Evolutionary conservation across 2,888 invertebrate species (phyloP), one percentile per base, ranked within the genome.

Genomic region (Apamea anceps): DNA sequence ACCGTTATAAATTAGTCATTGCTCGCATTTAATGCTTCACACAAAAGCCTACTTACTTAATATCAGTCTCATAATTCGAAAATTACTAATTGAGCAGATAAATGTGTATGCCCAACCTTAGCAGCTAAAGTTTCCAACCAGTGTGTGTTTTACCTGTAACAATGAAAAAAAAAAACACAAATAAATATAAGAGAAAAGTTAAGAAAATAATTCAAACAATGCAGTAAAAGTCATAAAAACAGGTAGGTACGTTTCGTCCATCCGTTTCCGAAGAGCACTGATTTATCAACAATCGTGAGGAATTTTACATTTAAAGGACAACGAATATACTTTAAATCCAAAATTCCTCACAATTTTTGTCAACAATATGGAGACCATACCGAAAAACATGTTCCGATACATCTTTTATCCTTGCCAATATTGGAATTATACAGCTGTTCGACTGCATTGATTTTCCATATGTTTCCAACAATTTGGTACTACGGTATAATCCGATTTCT

Each of bases 401-500:
- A 73, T n/a, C 15, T 77, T 73, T 68, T 76, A 78, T 82, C 57
- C 63, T 13, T 42, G 65, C 0, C 62, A 79, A 82, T 83, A 82
- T 82, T 80, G 65, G 42, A 82, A 82, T 72, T 57, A 37, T 42
- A 32, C 7, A 68, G 18, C 25, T 12, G 15, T 57, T 70, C 21
- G 54, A 42, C n/a, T n/a, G 63, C 42, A 70, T 12, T 54, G 2
- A 77, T 60, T 76, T 71, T 60, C 51, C 60, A 70, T 42, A 65
- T 13, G 42, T 75, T 75, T 75, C 63, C 75, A 80, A 78, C 81
- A 79, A 84, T 42, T 74, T 62, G 77, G 51, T 67, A 37, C 60
- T 73, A 77, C 63, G 74, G 3, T 25, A 82, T 87, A 88, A 90
- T 87, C 85, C 60, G 84, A 88, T 88, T 87, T 80, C 81, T 70